Conservation (phyloP, 2,797 vertebrate species). For the Myotis pilosus region DNA sequence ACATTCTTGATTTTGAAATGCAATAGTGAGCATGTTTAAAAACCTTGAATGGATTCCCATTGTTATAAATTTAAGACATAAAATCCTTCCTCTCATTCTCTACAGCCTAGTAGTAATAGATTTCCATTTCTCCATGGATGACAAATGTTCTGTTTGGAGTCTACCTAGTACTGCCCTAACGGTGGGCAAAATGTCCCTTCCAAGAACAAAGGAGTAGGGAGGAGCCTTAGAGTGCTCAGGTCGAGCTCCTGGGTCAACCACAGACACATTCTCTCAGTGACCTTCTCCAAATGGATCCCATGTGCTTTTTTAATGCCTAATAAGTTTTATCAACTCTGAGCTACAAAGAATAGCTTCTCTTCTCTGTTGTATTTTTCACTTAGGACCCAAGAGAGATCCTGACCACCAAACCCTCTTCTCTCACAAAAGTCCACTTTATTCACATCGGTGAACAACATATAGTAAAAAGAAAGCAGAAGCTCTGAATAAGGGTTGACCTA, state of each 20-base stretch:
- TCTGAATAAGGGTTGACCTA: neutral
- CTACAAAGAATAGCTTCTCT: constrained; percentile 29
- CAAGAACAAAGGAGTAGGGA: neutral
- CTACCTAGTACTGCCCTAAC: neutral
- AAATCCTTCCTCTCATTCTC: neutral
- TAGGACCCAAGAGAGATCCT: constrained; percentile 66
- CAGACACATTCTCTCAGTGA: neutral
- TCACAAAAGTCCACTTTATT: constrained; percentile 52
- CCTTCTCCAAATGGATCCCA: constrained; percentile 83
- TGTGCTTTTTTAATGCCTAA: constrained; percentile 92
- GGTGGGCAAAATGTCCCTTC: neutral
- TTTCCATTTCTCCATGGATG: neutral
- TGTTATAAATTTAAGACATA: neutral
- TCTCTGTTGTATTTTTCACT: constrained; percentile 52
- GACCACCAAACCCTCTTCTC: constrained; percentile 36
- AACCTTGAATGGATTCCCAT: neutral
- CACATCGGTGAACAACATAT: neutral
- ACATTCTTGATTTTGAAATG: neutral
- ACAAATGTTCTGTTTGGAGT: neutral
- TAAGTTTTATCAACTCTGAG: constrained; percentile 94
- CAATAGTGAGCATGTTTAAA: neutral
- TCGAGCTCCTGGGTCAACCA: neutral
- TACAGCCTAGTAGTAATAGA: neutral
- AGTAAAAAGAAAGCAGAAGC: neutral
- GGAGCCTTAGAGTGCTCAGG: neutral